A percentile compares a stretch with the other conserved stretches of the same genome.
phyloP scores from a whole-genome alignment of 2,113 vertebrate genomes.

The Cyanoramphus novaezelandiae region DNA sequence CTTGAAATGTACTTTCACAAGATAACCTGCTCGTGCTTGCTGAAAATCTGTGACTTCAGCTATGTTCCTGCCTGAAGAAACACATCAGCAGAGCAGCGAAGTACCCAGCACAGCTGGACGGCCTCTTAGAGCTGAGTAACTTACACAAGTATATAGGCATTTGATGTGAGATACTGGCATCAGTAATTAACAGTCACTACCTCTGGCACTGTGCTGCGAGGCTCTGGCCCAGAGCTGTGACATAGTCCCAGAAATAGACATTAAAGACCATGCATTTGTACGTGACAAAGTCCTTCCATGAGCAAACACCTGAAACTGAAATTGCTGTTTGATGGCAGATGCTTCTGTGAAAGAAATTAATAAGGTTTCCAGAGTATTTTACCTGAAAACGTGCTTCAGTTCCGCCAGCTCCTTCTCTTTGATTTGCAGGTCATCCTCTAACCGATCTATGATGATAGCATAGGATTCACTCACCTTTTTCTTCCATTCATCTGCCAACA shows the following conservation, averaged over 20 bases:
- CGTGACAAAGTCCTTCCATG: background rate
- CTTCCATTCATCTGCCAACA: conserved; percentile 91
- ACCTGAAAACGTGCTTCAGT: conserved; percentile 89
- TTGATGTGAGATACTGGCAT: background rate
- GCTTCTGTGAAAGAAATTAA: background rate
- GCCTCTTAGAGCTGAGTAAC: background rate
- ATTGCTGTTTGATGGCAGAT: background rate
- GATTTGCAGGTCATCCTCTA: conserved; percentile 89
- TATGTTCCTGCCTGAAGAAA: background rate
- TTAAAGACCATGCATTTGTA: background rate
- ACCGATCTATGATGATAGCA: conserved; percentile 79
- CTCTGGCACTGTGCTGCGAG: background rate
- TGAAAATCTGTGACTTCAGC: background rate
- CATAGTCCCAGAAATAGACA: background rate
- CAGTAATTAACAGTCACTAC: background rate
- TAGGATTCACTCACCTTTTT: conserved; percentile 96
- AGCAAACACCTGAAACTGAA: background rate
- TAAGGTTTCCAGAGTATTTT: background rate
- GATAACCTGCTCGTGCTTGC: background rate
- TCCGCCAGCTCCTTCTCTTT: conserved; percentile 85
- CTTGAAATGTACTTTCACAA: background rate
- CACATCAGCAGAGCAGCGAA: background rate
- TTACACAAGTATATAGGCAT: background rate
- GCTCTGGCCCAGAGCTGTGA: background rate
- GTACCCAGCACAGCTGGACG: background rate